Evolutionary conservation across 2,113 vertebrate genomes (phyloP), one percentile per base, ranked within the genome.

Genomic region (Oryzias curvinotus): DNA sequence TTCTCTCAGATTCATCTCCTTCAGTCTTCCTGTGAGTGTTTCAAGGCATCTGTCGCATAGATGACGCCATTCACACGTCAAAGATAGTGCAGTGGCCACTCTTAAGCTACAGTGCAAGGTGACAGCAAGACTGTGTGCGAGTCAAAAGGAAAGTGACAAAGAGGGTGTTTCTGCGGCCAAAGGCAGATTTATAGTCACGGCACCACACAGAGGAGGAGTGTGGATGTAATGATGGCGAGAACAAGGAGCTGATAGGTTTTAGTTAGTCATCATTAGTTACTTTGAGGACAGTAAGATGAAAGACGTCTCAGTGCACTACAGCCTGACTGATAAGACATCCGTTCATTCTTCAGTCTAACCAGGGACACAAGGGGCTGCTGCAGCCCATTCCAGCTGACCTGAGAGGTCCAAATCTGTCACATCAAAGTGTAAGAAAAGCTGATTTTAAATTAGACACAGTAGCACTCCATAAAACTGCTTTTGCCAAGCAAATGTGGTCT

Each of bases 11-110:
- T 71, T 26, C 54, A 16, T 48, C 47, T 56, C 49, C 12, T 16
- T 61, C 36, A 36, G 36, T 12, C 36, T 36, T 36, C 36, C 62
- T 66, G 52, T 3, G 17, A 65, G 71, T 5, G 36, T 71, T 81
- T 87, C 71, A 77, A 78, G 83, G 86, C 75, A 59, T 81, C 71
- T 73, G 79, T 52, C 13, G 67, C 59, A 77, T 62, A 57, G 63
- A 80, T 83, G 75, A 85, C 79, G 66, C 28, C 65, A 76, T 66
- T 62, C 82, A 41, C 44, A 13, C 50, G 25, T 6, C 5, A 1
- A 59, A 57, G 71, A 53, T 21, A 47, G 50, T 50, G 15, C 49
- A 36, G 54, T 62, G 80, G 78, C 82, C 68, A 71, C 56, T 66
- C 46, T 45, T 59, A 59, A 26, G 67, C 65, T 60, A 56, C 65